Evolutionary conservation across 2,888 invertebrate genomes (phyloP).

Genomic region (Lasioglossum lativentre): DNA sequence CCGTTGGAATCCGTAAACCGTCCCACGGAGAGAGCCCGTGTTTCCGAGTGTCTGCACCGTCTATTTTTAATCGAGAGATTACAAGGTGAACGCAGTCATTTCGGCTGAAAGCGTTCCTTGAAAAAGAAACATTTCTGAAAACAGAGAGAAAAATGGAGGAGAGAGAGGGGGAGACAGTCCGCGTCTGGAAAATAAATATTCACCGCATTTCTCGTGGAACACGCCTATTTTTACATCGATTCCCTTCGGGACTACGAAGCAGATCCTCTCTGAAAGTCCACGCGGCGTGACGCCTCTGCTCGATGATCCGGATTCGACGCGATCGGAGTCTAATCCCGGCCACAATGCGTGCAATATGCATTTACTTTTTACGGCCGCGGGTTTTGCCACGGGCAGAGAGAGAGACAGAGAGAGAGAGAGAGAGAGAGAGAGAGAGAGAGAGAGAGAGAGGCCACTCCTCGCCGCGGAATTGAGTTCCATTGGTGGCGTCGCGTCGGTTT

Average conservation of each 20-base stretch:
- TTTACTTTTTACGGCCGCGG: not conserved
- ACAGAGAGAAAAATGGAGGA: not conserved
- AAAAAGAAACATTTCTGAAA: not conserved
- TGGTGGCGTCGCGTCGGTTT: not conserved
- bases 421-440: not conserved
- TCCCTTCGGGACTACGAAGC: slow-evolving; percentile 23
- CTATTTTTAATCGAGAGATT: not conserved
- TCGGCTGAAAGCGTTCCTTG: not conserved
- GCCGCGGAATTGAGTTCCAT: slow-evolving; percentile 1
- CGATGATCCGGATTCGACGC: not conserved
- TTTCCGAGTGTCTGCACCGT: not conserved
- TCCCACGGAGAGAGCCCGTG: not conserved
- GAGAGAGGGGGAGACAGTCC: not conserved
- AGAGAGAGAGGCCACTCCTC: not conserved
- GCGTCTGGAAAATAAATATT: slow-evolving; percentile 35
- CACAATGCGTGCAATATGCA: slow-evolving; percentile 5
- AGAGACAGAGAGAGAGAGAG: not conserved
- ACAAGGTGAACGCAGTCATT: not conserved
- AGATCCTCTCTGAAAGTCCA: not conserved
- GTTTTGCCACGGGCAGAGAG: not conserved
- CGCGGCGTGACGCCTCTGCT: not conserved
- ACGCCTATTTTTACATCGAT: slow-evolving; percentile 44
- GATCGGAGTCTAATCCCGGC: not conserved
- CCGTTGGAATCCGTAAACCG: not conserved
- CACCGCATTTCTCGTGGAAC: not conserved